A percentile compares a stretch with the other conserved stretches of the same genome.
Evolutionary conservation across 2,113 vertebrate genomes (phyloP).

Genomic region (Cyprinodon tularosa): DNA sequence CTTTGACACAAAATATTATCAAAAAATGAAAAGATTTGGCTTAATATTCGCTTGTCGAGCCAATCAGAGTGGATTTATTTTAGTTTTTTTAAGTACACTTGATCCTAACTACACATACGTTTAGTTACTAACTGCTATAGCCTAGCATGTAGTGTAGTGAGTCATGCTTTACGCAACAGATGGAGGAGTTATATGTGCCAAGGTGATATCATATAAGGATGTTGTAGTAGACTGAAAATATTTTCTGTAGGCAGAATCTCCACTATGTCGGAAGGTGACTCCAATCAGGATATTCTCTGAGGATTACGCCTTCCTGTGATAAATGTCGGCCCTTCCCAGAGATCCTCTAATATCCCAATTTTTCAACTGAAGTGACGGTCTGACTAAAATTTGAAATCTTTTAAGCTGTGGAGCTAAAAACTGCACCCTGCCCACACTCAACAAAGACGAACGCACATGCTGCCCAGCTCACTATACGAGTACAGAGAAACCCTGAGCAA

Average conservation of each 20-base stretch:
- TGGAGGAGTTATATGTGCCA: not conserved
- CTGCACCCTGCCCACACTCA: slow-evolving; percentile 34
- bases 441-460: slow-evolving; percentile 20
- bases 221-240: slow-evolving; percentile 25
- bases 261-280: slow-evolving; percentile 6
- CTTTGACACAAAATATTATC: not conserved
- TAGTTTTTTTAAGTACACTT: not conserved
- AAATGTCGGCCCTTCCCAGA: not conserved
- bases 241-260: slow-evolving; percentile 4
- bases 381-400: not conserved
- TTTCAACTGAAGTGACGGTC: not conserved
- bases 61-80: not conserved
- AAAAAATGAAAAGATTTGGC: not conserved
- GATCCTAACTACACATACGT: not conserved
- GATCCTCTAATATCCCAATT: not conserved
- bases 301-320: not conserved
- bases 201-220: slow-evolving; percentile 36
- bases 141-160: slow-evolving; percentile 16
- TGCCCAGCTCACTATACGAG: slow-evolving; percentile 6
- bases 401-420: slow-evolving; percentile 12
- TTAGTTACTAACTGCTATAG: not conserved
- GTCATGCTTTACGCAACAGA: slow-evolving; percentile 39
- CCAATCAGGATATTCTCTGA: not conserved
- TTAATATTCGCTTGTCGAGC: not conserved
- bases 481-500: not conserved